Evolutionary conservation across 2,888 invertebrate species (phyloP), one percentile per base, ranked within the genome.

Genomic region (Phortica magna): DNA sequence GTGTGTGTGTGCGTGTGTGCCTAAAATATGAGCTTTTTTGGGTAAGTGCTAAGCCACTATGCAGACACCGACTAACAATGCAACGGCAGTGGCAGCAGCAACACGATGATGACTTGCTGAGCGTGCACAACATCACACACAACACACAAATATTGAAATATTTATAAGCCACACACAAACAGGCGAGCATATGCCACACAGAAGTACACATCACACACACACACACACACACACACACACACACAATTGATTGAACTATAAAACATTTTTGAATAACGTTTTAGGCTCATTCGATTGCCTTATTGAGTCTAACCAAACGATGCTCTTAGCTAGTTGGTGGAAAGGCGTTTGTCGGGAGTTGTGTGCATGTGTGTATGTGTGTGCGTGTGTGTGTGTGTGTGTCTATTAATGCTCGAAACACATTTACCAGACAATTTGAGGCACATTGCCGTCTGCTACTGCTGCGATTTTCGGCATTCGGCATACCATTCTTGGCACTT

Each of bases 191-290:
- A 31, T 22, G 12, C 19, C 59, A 73, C 17, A 74, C 64, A 74
- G 48, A 65, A 19, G 31, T 39, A 55, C 70, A 68, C 42, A 19
- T n/a, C 55, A 19, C 61, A 68, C 55, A 70, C 64, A 68, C 88
- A 85, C 88, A 68, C 42, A 19, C 55, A 19, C 61, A 68, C 55
- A 70, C 64, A 68, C 88, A 85, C 88, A 87, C 84, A 82, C 86
- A 82, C 86, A 12, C 88, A 85, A 87, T 85, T 87, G 83, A 85
- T 87, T 87, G 84, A 88, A 88, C 87, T 88, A 85, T 87, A 85
- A 88, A 85, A 88, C 88, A 85, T 88, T 88, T 85, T 68, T 85
- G 88, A 85, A 85, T 85, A 85, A 85, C 88, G 87, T 88, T 85
- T 88, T 85, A 82, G 84, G 78, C 81, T 78, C 76, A 80, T 72